Conservation (phyloP, 2,888 invertebrate species). For the Chymomyza amoena region DNA sequence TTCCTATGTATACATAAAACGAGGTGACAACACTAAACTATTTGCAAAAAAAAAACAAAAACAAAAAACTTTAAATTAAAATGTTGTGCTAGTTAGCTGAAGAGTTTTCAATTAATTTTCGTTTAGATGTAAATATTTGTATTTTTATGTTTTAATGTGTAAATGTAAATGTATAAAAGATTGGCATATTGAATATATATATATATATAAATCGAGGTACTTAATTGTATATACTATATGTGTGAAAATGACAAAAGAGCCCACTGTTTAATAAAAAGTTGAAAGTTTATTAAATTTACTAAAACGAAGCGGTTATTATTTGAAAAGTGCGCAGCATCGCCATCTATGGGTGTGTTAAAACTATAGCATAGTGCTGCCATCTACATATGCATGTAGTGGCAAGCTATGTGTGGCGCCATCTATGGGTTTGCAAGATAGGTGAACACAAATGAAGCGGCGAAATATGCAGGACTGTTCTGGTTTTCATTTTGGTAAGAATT, state of each 20-base stretch:
- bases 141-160: slow-evolving; percentile 53
- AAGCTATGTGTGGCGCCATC: background rate
- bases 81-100: background rate
- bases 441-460: too few relatives aligned
- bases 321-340: background rate
- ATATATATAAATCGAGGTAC: slow-evolving; percentile 8
- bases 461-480: too few relatives aligned
- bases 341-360: background rate
- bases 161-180: slow-evolving; percentile 59
- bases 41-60: slow-evolving; percentile 13
- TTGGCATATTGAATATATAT: slow-evolving; percentile 46
- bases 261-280: slow-evolving; percentile 70
- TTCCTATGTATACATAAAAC: background rate
- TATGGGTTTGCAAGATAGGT: background rate
- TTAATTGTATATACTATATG: slow-evolving; percentile 31
- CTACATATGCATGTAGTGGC: background rate
- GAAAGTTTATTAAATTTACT: slow-evolving; percentile 59
- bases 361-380: background rate
- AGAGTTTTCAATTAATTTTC: slow-evolving; percentile 22
- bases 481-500: too few relatives aligned
- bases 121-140: slow-evolving; percentile 63
- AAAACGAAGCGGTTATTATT: background rate
- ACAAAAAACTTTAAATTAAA: slow-evolving; percentile 33
- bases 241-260: slow-evolving; percentile 30
- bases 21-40: background rate